phyloP scores from a whole-genome alignment of 2,113 vertebrate species.

The Plecotus auritus region DNA sequence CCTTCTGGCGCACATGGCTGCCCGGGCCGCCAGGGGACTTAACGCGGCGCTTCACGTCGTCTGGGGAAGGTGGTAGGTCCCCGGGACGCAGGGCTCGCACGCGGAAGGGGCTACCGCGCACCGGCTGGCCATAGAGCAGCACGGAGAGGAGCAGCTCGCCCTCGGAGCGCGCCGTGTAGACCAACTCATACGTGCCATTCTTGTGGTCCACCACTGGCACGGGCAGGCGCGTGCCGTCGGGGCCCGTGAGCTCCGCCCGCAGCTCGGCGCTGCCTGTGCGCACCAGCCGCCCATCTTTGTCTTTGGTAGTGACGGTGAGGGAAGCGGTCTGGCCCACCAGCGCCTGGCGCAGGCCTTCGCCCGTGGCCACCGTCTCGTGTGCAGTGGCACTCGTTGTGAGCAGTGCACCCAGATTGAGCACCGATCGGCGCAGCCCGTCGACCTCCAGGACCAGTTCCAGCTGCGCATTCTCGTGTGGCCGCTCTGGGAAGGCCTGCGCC shows the following conservation, averaged over 20 bases:
- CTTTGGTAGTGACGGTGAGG: constrained; percentile 95
- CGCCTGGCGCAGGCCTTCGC: constrained; percentile 92
- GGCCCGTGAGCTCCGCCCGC: constrained; percentile 83
- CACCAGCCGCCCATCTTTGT: constrained; percentile 93
- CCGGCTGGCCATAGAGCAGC: constrained; percentile 90
- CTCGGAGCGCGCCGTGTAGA: constrained; percentile 88
- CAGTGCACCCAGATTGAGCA: constrained; percentile 93
- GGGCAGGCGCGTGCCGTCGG: constrained; percentile 81
- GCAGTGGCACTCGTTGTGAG: constrained; percentile 93
- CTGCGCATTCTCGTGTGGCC: constrained; percentile 93
- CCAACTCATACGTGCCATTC: constrained; percentile 95
- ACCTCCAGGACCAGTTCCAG: constrained; percentile 93
- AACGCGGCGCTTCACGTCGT: constrained; percentile 93
- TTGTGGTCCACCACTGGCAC: constrained; percentile 92
- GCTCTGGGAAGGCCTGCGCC: constrained; percentile 87
- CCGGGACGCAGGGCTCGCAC: constrained; percentile 88
- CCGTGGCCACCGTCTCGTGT: constrained; percentile 92
- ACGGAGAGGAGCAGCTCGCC: constrained; percentile 90
- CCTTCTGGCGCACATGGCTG: constrained; percentile 94
- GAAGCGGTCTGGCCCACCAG: constrained; percentile 91
- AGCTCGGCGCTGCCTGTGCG: constrained; percentile 90
- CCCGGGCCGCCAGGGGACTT: constrained; percentile 90
- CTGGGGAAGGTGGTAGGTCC: constrained; percentile 90
- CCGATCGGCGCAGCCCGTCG: constrained; percentile 90
- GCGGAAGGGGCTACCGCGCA: constrained; percentile 92